Evolutionary conservation across 1,140 invertebrate species (phyloP).

Genomic region (Papilio polytes): DNA sequence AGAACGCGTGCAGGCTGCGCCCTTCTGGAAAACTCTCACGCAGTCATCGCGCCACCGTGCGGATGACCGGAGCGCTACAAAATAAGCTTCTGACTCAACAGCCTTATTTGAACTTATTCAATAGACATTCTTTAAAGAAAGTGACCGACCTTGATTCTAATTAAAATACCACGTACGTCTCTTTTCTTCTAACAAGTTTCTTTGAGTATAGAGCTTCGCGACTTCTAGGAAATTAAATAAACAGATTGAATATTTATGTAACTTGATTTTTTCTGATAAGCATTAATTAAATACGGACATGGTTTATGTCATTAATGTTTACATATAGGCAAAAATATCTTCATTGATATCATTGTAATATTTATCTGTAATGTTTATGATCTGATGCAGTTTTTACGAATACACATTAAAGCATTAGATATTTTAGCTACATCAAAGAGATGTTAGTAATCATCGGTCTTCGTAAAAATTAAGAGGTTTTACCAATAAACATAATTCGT

Average conservation of each 20-base stretch:
- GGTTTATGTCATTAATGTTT: too few relatives aligned
- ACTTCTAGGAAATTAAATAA: not conserved
- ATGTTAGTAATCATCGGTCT: not conserved
- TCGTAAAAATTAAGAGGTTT: conserved; percentile 15
- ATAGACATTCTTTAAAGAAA: conserved; percentile 23
- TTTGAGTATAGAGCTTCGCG: not conserved
- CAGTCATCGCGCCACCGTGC: conserved; percentile 53
- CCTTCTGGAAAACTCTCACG: conserved; percentile 79
- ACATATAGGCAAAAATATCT: too few relatives aligned
- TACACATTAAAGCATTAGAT: not conserved
- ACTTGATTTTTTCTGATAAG: too few relatives aligned
- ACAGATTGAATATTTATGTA: too few relatives aligned
- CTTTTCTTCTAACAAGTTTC: not conserved
- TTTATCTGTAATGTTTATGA: not conserved
- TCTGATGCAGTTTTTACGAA: not conserved
- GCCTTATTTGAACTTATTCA: conserved; percentile 55
- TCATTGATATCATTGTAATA: not conserved
- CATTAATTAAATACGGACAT: too few relatives aligned
- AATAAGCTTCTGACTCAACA: conserved; percentile 81
- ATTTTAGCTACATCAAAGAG: conserved; percentile 12
- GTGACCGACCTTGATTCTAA: not conserved
- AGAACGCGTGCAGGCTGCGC: conserved; percentile 68
- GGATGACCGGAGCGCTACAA: conserved; percentile 60
- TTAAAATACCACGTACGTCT: not conserved
- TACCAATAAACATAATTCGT: not conserved